These are phyloP conservation scores for Trachymyrmex cornetzi DNA, from an alignment of 1,140 invertebrate species.

Conservation along the genomic window DNA sequence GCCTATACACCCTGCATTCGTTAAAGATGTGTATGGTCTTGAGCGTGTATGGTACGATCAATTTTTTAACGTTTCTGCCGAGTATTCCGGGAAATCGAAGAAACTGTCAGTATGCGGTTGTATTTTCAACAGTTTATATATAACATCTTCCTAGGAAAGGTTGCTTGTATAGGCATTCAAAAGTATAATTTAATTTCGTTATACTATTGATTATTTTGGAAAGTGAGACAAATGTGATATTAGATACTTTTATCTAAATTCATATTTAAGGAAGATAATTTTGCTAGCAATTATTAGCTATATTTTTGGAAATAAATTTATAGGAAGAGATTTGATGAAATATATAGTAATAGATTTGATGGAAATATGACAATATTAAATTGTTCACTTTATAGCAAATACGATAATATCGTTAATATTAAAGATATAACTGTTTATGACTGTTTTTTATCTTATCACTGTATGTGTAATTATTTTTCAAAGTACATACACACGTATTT, in stretches of 20 bases:
- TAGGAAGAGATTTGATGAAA: background rate
- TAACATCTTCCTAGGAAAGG: conserved; percentile 3
- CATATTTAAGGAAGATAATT: background rate
- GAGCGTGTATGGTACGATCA: conserved; percentile 4
- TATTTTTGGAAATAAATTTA: conserved; percentile 5
- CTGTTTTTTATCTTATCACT: background rate
- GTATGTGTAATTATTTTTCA: background rate
- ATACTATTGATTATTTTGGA: background rate
- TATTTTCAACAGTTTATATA: conserved; percentile 23
- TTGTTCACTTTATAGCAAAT: background rate
- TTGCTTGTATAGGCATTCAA: background rate
- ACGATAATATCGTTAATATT: background rate
- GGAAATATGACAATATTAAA: conserved; percentile 6
- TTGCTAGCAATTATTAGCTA: background rate
- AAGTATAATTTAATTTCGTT: background rate
- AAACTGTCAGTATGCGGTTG: background rate
- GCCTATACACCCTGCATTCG: conserved; percentile 58
- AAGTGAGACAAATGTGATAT: background rate
- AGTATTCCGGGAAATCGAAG: conserved; percentile 28
- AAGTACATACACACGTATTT: background rate
- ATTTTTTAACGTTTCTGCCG: conserved; percentile 38
- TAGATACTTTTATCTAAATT: background rate
- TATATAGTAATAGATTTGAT: background rate
- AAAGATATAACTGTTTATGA: background rate
- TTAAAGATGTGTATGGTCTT: conserved; percentile 57